Evolutionary conservation across 2,797 vertebrate genomes (phyloP), one percentile per base, ranked within the genome.

Genomic region (Cossypha dichroa): DNA sequence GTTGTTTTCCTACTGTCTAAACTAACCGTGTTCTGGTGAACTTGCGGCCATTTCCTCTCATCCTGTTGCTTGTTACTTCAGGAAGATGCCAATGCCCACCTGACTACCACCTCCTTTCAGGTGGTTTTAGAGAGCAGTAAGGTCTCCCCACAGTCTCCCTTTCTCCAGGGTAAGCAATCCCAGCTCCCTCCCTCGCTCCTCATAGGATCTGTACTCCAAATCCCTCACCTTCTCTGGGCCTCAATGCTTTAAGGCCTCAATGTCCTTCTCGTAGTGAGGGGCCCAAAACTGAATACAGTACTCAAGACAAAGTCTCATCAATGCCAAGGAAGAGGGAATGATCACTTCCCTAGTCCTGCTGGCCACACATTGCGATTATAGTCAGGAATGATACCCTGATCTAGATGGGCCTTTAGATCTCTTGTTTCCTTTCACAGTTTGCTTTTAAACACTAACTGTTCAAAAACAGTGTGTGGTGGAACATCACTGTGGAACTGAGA

Each of bases 111-210:
- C 10, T 46, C 13, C 17, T 40, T 40, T 46, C 46, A 31, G 40
- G 40, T 6, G 45, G 40, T 9, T 40, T 15, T 31, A 28, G 46
- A 18, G 43, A 64, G 29, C 0, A 0, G 11, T 29, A 7, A 51
- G 2, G 16, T 45, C 6, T 33, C 46, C 17, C 9, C 16, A 33
- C 4, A 28, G 21, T 9, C 25, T 67, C 4, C 10, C 59, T 59
- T 60, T n/a, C 29, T 46, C 20, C 33, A 60, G 17, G 8, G 6
- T 52, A 59, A 59, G 29, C 15, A 45, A 40, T 9, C 11, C 10
- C 46, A 80, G 11, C 8, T 59, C 20, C 6, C 7, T 74, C 33
- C 0, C 0, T 25, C 7, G 2, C 7, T 38, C 28, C n/a, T 38
- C 20, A 23, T 0, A 9, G 16, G 45, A 29, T 11, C 12, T 58